Percentiles rank a stretch among this genome's conserved stretches.
Conservation (phyloP, 2,113 vertebrate genomes). For the Barbus barbus region DNA sequence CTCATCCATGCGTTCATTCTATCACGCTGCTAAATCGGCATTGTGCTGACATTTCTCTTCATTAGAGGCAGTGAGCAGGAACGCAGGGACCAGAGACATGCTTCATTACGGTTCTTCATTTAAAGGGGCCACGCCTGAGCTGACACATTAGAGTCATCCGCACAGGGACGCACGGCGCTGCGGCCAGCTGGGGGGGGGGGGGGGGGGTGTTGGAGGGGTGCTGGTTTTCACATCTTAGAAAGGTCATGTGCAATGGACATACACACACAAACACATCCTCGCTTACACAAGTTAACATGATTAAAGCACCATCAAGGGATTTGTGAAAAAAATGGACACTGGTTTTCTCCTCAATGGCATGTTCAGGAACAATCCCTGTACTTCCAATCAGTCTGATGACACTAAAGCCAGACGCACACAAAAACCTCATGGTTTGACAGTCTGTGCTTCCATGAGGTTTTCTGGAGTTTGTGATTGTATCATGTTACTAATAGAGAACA, state of each 20-base stretch:
- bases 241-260: constrained; percentile 19
- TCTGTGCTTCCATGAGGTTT: neutral
- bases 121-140: constrained; percentile 45
- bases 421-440: neutral
- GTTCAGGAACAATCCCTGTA: neutral
- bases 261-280: constrained; percentile 7
- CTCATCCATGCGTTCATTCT: constrained; percentile 19
- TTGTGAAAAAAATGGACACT: neutral
- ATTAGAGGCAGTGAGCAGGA: constrained; percentile 48
- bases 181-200: too few species aligned
- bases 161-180: neutral
- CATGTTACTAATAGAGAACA: neutral
- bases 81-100: constrained; percentile 31
- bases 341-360: neutral
- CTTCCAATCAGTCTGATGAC: neutral
- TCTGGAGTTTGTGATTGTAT: neutral
- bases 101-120: constrained; percentile 52
- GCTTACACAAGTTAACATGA: neutral
- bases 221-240: neutral
- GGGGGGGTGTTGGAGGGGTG: too few species aligned
- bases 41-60: constrained; percentile 53
- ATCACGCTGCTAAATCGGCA: constrained; percentile 34
- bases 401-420: neutral
- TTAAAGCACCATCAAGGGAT: neutral
- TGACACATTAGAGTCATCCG: constrained; percentile 39